Evolutionary conservation across 2,888 invertebrate genomes (phyloP), one percentile per base, ranked within the genome.

Genomic region (Trachelus stipa): DNA sequence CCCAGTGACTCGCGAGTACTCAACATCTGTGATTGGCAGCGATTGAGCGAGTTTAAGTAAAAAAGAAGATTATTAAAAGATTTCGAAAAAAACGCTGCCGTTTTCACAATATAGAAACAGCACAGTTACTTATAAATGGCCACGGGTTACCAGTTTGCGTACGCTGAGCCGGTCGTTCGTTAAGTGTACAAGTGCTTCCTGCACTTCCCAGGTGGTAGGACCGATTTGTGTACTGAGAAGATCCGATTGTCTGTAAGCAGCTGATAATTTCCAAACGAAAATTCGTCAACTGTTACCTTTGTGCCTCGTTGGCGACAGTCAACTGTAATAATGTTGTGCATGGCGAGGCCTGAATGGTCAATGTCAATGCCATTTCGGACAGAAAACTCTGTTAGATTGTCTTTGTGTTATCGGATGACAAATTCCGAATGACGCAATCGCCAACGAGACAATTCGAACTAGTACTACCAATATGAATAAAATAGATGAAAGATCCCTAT

Each of bases 21-120:
- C 76, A 69, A 76, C 74, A 11, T 33, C 71, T 31, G 82, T 81
- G 75, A 74, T 79, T 79, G 85, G 83, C 73, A 82, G 81, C 75
- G 75, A 81, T 85, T 83, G 87, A 86, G 86, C 81, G 86, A 88
- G 86, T 81, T 86, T 85, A 88, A 83, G 82, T 79, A 77, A n/a
- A 40, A 84, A 83, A 1, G 34, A 82, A 83, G 85, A 34, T 31
- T 77, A 71, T 80, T 76, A 73, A 81, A 81, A 85, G 82, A 79
- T 73, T 79, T 73, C 31, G 34, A 85, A 80, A 84, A 81, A 83
- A 85, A 74, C 88, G 87, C 85, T 81, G 83, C 79, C 80, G 84
- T 84, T 83, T 87, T 82, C 73, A 69, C 56, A 35, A 69, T 40
- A 37, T 74, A 56, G 83, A 86, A 86, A 85, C 86, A 79, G 81